Conservation (phyloP, 2,797 vertebrate genomes). For the Platyrinchus mystaceus region DNA sequence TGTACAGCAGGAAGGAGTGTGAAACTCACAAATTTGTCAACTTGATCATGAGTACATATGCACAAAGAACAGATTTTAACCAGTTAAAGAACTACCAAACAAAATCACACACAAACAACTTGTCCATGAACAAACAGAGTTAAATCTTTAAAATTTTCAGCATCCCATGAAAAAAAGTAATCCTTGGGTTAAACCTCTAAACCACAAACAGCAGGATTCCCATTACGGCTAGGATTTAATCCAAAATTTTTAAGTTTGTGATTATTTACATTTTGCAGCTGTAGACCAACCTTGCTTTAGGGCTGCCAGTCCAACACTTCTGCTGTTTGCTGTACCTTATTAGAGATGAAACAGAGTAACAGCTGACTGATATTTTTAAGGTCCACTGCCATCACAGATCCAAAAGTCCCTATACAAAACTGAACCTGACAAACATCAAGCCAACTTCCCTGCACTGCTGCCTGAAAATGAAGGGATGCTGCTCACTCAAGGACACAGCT, state of each 20-base stretch:
- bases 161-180: neutral
- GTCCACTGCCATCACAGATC: neutral
- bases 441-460: neutral
- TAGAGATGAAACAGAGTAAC: neutral
- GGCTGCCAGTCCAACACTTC: neutral
- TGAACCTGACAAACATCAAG: neutral
- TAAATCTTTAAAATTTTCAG: neutral
- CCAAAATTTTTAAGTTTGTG: neutral
- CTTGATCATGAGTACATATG: fast-evolving
- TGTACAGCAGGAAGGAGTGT: neutral
- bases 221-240: neutral
- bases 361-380: neutral
- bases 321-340: neutral
- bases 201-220: neutral
- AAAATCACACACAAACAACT: neutral
- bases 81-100: neutral
- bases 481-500: neutral
- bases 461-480: neutral
- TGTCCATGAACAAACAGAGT: neutral
- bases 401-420: neutral
- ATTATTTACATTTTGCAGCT: neutral
- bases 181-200: neutral
- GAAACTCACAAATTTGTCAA: neutral
- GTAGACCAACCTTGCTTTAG: neutral
- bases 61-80: neutral